These are phyloP conservation scores for Menura novaehollandiae DNA, from an alignment of 2,113 vertebrate genomes.

Conservation along the genomic window DNA sequence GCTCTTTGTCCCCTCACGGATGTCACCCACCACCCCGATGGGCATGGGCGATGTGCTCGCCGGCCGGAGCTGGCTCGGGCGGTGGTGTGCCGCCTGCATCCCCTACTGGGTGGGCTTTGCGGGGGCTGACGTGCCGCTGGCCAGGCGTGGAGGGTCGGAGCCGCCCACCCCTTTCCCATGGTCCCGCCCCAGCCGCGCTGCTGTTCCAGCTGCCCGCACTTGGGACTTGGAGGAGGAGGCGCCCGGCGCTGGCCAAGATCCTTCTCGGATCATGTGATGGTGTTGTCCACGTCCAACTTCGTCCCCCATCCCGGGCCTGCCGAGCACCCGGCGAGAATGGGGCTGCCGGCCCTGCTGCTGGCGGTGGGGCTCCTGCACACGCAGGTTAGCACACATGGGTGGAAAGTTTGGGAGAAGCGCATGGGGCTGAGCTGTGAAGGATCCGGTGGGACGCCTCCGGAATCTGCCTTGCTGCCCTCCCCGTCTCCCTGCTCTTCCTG, in stretches of 20 bases:
- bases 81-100: accelerated
- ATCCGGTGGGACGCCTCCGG: background rate
- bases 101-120: background rate
- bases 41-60: background rate
- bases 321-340: background rate
- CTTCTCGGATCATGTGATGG: background rate
- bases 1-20: background rate
- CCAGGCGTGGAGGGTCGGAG: accelerated
- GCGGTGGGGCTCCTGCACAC: background rate
- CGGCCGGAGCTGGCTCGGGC: background rate
- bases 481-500: background rate
- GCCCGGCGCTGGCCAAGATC: accelerated
- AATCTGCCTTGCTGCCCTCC: background rate
- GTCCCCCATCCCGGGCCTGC: background rate
- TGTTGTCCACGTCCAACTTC: background rate
- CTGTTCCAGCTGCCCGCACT: background rate
- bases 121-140: background rate
- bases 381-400: slow-evolving; percentile 14
- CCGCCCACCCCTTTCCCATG: accelerated
- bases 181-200: background rate
- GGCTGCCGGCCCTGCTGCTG: background rate
- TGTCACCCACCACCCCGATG: background rate
- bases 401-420: background rate
- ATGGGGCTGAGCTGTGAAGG: accelerated
- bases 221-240: background rate